Evolutionary conservation across 2,888 invertebrate species (phyloP).

Genomic region (Rhagonycha lutea): DNA sequence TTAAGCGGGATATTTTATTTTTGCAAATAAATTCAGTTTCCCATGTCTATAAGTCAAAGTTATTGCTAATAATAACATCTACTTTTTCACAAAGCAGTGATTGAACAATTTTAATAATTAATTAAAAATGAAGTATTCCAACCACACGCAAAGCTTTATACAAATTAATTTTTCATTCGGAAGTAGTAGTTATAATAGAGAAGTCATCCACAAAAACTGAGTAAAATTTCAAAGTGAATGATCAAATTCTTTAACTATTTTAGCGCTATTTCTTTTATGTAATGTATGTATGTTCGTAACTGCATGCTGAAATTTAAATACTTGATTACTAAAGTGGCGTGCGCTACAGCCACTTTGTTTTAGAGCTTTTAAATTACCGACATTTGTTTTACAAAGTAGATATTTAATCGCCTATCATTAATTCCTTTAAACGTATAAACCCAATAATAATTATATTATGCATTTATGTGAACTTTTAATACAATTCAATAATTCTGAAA

Average conservation of each 20-base stretch:
- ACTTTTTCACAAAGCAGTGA: background rate
- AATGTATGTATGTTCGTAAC: background rate
- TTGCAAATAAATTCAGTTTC: background rate
- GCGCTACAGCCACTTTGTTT: conserved; percentile 2
- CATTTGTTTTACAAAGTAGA: conserved; percentile 7
- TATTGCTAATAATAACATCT: background rate
- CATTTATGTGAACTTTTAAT: background rate
- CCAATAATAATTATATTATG: background rate
- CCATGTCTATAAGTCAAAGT: background rate
- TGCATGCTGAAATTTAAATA: conserved; percentile 11
- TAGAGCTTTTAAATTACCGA: conserved; percentile 5
- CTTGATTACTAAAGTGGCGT: conserved; percentile 3
- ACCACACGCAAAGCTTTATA: background rate
- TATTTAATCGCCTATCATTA: conserved; percentile 7
- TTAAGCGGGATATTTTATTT: background rate
- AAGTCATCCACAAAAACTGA: background rate
- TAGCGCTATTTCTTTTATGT: background rate
- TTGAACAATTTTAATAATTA: background rate
- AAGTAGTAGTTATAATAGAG: background rate
- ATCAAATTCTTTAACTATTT: background rate
- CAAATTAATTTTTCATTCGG: background rate
- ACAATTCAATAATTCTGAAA: background rate
- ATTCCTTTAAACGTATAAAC: conserved; percentile 3
- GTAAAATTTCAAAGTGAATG: background rate
- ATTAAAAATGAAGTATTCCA: background rate